Base-by-base conservation (phyloP, 1,140 invertebrate species). In the Galleria mellonella region DNA sequence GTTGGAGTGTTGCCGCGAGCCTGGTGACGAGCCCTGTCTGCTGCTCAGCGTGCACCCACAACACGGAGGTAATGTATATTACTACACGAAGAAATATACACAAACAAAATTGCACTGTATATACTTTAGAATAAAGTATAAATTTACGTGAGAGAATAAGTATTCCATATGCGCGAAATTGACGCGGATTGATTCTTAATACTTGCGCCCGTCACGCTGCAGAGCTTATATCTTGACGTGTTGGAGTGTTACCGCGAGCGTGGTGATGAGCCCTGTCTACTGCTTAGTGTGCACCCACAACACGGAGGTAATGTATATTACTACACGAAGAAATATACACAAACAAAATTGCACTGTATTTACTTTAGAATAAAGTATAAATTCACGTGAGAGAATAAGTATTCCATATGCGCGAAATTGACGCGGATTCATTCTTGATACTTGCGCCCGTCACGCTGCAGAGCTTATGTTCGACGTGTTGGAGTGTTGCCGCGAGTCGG, bases 201-300 rank as follows among this genome's bases (percentile, higher is more conserved):
- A 1, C 83, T 87, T 51, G 89, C 90, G 41, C 89, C 89, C 4
- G 86, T 90, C 10, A 90, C 89, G 9, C 89, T 89, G 31, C 86
- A 88, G 55, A 90, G 89, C 31, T 90, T 88, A 6, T 87, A 86
- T 55, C 85, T 84, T n/a, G 90, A 90, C 58, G 86, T 90, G 13
- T 87, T 89, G 44, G 89, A 90, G 41, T 90, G 89, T 64, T 89
- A 88, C 45, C 75, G 89, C 8, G 89, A 90, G 61, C 89, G 89
- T 2, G 89, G 90, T 6, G 89, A 90, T 49, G 89, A 91, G 55
- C 71, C 76, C 12, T 91, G 90, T 61, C 60, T 87, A 52, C 78
- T 91, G 41, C 71, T 89, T 32, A 87, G 84, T 32, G 81, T 89
- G 47, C 83, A 87, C 44, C 73, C 75, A 0, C 60, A 74, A 10